Conservation (phyloP, 2,888 invertebrate species). For the Tanytarsus gracilentus region DNA sequence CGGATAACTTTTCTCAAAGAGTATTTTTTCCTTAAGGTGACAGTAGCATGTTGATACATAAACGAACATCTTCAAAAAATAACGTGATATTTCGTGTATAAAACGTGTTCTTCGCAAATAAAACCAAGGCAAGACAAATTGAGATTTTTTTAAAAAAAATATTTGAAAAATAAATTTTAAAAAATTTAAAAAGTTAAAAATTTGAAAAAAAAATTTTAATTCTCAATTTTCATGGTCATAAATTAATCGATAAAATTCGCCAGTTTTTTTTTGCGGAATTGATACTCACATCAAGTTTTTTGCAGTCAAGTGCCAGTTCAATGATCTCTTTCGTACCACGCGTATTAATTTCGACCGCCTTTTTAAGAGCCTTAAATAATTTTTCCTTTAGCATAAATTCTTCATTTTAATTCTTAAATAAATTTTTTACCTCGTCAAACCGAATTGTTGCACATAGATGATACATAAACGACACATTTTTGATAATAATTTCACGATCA, state of each 20-base stretch:
- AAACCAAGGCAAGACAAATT: too few relatives aligned
- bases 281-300: conserved; percentile 65
- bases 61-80: too few relatives aligned
- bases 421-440: conserved; percentile 75
- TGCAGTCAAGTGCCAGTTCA: conserved; percentile 67
- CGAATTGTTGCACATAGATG: conserved; percentile 69
- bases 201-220: too few relatives aligned
- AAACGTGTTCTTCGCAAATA: too few relatives aligned
- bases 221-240: too few relatives aligned
- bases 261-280: conserved; percentile 88
- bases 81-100: too few relatives aligned
- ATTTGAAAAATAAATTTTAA: too few relatives aligned
- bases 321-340: conserved; percentile 82
- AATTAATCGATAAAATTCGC: conserved; percentile 65
- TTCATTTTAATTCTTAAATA: too few relatives aligned
- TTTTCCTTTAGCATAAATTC: too few relatives aligned
- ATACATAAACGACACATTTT: conserved; percentile 74
- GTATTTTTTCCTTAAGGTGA: background rate
- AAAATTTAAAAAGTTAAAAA: too few relatives aligned
- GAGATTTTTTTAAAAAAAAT: too few relatives aligned
- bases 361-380: too few relatives aligned
- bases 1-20: conserved; percentile 60
- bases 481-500: conserved; percentile 54
- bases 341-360: conserved; percentile 85
- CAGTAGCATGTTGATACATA: background rate